Evolutionary conservation across 2,113 vertebrate genomes (phyloP).

Genomic region (Brachypodius melanocephalos): DNA sequence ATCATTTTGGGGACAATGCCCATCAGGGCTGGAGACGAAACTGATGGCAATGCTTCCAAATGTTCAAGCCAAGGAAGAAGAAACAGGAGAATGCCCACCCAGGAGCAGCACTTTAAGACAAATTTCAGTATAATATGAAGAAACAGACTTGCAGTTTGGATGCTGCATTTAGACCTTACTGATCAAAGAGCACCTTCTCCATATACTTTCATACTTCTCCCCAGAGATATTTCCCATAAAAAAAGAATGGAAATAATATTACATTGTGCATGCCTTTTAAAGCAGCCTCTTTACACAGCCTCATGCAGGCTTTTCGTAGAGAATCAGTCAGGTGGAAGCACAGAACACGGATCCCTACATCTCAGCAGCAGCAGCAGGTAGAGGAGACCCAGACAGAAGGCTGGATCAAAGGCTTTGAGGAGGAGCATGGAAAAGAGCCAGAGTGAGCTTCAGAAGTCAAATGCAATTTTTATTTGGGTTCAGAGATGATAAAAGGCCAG

Average conservation of each 20-base stretch:
- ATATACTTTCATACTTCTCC: not conserved
- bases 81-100: not conserved
- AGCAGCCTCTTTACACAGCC: constrained; percentile 1
- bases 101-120: not conserved
- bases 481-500: not conserved
- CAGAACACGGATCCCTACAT: not conserved
- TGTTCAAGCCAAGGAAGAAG: not conserved
- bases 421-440: not conserved
- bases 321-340: not conserved
- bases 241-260: constrained; percentile 17
- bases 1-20: not conserved
- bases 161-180: constrained; percentile 29
- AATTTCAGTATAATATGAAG: not conserved
- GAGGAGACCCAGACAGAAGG: not conserved
- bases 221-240: constrained; percentile 17
- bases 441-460: not conserved
- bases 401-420: not conserved
- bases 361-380: not conserved
- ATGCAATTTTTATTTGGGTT: constrained; percentile 25
- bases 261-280: not conserved
- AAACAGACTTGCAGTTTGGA: not conserved
- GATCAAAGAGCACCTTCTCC: constrained; percentile 14
- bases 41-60: not conserved
- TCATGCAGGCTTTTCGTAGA: not conserved
- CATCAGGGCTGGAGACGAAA: not conserved